Evolutionary conservation across 2,888 invertebrate species (phyloP).

Genomic region (Ichneumoninae sp.): DNA sequence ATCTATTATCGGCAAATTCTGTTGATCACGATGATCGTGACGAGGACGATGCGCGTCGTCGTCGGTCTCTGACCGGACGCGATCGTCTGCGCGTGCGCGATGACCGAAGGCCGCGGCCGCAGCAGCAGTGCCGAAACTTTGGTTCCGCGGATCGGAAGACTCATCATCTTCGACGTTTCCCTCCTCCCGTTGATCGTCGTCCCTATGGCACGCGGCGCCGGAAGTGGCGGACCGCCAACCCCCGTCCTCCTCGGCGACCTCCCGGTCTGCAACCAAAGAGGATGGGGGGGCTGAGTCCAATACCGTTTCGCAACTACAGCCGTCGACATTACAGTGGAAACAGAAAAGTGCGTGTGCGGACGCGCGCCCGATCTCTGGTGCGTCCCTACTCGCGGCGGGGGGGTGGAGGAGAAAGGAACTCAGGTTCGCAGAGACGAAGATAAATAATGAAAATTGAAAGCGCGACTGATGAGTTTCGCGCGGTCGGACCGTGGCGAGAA

Average conservation of each 20-base stretch:
- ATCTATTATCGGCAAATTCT: slow-evolving; percentile 80
- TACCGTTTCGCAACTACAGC: slow-evolving; percentile 72
- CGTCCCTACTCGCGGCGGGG: slow-evolving; percentile 2
- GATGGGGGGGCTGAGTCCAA: slow-evolving; percentile 83
- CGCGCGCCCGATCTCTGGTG: neutral
- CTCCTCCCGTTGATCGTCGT: slow-evolving; percentile 73
- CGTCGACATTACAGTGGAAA: slow-evolving; percentile 77
- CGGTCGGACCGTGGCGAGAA: neutral
- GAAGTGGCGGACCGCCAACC: slow-evolving; percentile 81
- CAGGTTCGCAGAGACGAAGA: slow-evolving; percentile 3
- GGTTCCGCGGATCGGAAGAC: slow-evolving; percentile 25
- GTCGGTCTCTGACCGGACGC: slow-evolving; percentile 25
- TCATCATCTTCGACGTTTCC: slow-evolving; percentile 65
- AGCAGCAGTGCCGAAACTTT: slow-evolving; percentile 7
- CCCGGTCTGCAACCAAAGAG: slow-evolving; percentile 84
- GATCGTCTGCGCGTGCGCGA: slow-evolving; percentile 64
- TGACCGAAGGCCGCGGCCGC: slow-evolving; percentile 67
- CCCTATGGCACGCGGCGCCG: slow-evolving; percentile 71
- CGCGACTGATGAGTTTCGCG: slow-evolving; percentile 12
- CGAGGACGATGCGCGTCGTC: slow-evolving; percentile 40
- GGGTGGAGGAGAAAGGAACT: neutral
- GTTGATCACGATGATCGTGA: slow-evolving; percentile 65
- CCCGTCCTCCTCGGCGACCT: slow-evolving; percentile 84
- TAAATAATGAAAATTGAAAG: slow-evolving; percentile 36
- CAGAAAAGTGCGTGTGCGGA: slow-evolving; percentile 58